phyloP scores from a whole-genome alignment of 2,113 vertebrate genomes.

The Myocastor coypus region DNA sequence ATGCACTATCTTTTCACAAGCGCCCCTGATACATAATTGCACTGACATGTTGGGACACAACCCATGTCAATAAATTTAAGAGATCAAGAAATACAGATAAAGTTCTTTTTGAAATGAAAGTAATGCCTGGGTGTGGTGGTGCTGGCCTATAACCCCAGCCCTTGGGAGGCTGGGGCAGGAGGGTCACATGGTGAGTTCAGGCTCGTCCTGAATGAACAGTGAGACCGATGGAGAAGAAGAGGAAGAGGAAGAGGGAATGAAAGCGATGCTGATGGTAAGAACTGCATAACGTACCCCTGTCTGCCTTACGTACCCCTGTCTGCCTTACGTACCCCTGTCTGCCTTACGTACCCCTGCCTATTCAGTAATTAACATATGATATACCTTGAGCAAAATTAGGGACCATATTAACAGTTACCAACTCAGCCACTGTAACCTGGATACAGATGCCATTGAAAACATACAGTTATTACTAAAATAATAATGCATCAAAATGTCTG shows the following conservation, averaged over 20 bases:
- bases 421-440: background rate
- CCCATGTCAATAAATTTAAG: background rate
- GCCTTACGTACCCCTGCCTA: rapidly evolving
- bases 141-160: too few species aligned
- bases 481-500: background rate
- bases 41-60: background rate
- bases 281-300: background rate
- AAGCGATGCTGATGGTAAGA: too few species aligned
- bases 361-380: background rate
- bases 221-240: too few species aligned
- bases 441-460: background rate
- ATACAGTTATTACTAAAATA: background rate
- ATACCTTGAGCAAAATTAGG: background rate
- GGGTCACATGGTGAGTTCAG: too few species aligned
- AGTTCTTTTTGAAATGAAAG: background rate
- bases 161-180: too few species aligned
- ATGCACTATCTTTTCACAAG: background rate
- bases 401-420: background rate
- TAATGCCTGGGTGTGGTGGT: background rate
- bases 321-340: too few species aligned
- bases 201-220: too few species aligned
- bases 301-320: too few species aligned
- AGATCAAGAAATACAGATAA: background rate
- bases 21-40: background rate
- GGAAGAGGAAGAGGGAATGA: too few species aligned